Conservation (phyloP, 2,888 invertebrate species). For the Falcaria lacertinaria region DNA sequence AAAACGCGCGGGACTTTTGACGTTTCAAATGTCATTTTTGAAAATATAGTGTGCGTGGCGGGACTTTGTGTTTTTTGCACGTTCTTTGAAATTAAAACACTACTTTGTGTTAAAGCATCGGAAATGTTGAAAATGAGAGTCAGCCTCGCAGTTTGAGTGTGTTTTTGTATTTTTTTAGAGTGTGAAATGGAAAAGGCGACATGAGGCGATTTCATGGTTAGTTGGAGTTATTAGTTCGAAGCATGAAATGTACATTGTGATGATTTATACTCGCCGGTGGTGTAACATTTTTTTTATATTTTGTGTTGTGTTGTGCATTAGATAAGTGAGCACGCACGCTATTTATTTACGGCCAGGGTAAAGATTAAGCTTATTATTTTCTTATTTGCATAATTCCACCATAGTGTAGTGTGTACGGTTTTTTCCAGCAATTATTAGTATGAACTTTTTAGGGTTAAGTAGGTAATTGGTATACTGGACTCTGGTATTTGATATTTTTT, state of each 20-base stretch:
- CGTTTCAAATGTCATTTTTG: constrained; percentile 51
- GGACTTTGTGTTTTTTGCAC: constrained; percentile 9
- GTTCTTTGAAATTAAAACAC: constrained; percentile 27
- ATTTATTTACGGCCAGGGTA: not conserved
- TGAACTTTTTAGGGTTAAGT: too few species aligned
- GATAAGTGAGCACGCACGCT: not conserved
- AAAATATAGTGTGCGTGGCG: constrained; percentile 25
- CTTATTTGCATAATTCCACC: not conserved
- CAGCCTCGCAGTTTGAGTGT: constrained; percentile 51
- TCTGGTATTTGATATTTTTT: too few species aligned
- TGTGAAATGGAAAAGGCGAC: constrained; percentile 69
- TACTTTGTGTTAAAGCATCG: constrained; percentile 43
- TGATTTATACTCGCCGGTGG: constrained; percentile 7
- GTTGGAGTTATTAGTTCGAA: constrained; percentile 56
- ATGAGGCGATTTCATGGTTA: constrained; percentile 75
- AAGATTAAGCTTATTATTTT: not conserved
- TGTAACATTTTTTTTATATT: constrained; percentile 1
- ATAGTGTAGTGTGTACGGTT: too few species aligned
- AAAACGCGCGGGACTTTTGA: constrained; percentile 41
- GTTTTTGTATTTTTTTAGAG: constrained; percentile 46
- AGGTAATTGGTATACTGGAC: too few species aligned
- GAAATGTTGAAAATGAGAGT: constrained; percentile 57
- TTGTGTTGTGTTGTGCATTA: not conserved
- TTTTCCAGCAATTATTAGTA: too few species aligned
- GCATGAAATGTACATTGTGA: constrained; percentile 33